These are phyloP conservation scores for Phasia obesa DNA, from an alignment of 2,888 invertebrate species.

Conservation along the genomic window DNA sequence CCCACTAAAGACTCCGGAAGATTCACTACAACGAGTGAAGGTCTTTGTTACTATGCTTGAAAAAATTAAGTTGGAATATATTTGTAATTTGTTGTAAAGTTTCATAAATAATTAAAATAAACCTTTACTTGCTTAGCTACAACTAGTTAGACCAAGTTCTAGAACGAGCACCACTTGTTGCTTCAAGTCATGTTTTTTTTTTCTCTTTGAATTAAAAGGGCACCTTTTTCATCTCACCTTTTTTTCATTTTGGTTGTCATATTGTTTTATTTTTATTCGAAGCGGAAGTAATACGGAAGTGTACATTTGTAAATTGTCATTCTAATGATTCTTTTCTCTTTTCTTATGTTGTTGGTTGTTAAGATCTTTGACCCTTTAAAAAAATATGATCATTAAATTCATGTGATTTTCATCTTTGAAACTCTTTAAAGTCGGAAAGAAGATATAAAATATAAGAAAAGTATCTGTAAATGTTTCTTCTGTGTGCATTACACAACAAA, in stretches of 20 bases:
- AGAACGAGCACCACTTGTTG: no score
- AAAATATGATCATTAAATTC: constrained; percentile 27
- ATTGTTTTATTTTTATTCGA: neutral
- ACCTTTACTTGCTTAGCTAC: no score
- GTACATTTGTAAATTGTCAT: constrained; percentile 51
- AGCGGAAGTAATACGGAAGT: constrained; percentile 67
- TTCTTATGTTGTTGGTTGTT: constrained; percentile 17
- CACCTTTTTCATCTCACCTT: neutral
- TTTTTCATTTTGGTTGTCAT: neutral
- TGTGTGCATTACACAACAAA: constrained; percentile 22
- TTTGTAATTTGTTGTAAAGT: no score
- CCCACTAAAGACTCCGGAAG: no score
- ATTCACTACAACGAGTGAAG: no score
- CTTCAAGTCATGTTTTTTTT: neutral
- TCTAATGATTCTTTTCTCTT: constrained; percentile 31
- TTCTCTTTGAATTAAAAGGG: neutral
- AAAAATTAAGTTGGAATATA: no score
- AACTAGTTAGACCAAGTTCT: no score
- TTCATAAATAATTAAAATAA: no score
- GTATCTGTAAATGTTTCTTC: neutral
- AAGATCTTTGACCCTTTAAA: constrained; percentile 62
- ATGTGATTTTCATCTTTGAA: constrained; percentile 28
- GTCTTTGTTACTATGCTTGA: no score
- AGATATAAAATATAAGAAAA: neutral
- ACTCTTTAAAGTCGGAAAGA: constrained; percentile 16